Evolutionary conservation across 2,888 invertebrate species (phyloP), one percentile per base, ranked within the genome.

Genomic region (Athalia circularis): DNA sequence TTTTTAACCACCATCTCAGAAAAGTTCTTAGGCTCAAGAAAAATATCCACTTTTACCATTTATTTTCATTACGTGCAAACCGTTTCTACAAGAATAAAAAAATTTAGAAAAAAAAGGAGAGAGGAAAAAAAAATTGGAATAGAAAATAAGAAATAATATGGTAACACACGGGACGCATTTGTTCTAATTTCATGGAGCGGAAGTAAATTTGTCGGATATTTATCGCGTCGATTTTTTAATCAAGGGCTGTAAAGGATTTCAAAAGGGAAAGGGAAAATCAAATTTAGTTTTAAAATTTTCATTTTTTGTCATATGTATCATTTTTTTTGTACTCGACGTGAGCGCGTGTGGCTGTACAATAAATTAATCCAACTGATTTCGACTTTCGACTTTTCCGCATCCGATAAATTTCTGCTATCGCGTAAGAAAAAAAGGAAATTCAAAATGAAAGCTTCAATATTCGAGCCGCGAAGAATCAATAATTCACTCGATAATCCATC

Each of bases 181-280:
- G 5, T 68, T 52, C 52, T 43, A 50, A 68, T 68, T 68, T 11
- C 29, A 54, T 68, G 52, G 43, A 52, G 68, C 43, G 54, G 52
- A 29, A 52, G 43, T 15, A 9, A 50, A 50, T 50, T 9, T 15
- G 67, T 13, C 13, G 29, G 5, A 7, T 15, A n/a, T 8, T 13
- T 13, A 11, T 6, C 47, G 5, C 8, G 54, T n/a, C n/a, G 7
- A 54, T 54, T 29, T 29, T 29, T 29, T 1, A 29, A 29, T 29
- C 29, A 2, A 29, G 2, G 29, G 29, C 29, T 29, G 29, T 2
- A 29, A 29, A 29, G 29, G 1, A 29, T 1, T 29, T 29, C 29
- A 29, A 29, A 29, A 29, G 29, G 2, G 29, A 0, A 29, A 29
- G 29, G 29, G 2, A 29, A 29, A 29, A 29, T 29, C 29, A 29